Base-by-base conservation (phyloP, 64 coral and sea anemone species). In the Montipora sp. region DNA sequence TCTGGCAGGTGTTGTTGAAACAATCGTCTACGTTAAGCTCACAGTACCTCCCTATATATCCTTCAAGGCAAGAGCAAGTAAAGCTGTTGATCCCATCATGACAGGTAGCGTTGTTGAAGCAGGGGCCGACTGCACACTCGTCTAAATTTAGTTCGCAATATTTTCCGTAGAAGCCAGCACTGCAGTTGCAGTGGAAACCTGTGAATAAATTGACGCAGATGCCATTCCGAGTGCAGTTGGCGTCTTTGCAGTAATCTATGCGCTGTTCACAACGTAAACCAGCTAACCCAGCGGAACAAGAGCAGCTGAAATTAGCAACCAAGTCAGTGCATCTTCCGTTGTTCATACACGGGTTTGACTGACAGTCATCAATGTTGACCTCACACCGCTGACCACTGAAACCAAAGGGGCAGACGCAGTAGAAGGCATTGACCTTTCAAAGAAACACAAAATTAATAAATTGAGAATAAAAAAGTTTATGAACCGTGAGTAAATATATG, bases 361-460 rank as follows among this genome's bases (percentile, higher is more conserved):
- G 11, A 20, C 92, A 93, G 53, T 93, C 92, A 51, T 93, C 57
- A 43, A 94, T 83, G 58, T 94, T 94, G 0, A 83, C 18, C 77
- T 89, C 66, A 61, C 93, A 94, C 5, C 79, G 23, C 4, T 14
- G 22, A 6, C 88, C 93, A 23, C 72, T 87, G 20, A 94, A 94
- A 21, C 93, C 93, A 7, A 8, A 8, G 8, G 73, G 80, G 68
- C 93, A 90, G 9, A 10, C 16, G 19, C 90, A 79, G 0, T 7
- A 60, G 49, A 78, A 87, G 2, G 5, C 73, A 10, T 93, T 67
- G 51, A 47, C 51, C 91, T 93, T 23, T 9, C 15, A 14, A n/a
- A 36, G 0, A 61, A 83, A 91, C 4, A 81, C 51, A 7, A 20
- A 24, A 59, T 36, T 12, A 48, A 19, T 20, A 51, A 51, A 10